These are phyloP conservation scores for Metaphire vulgaris DNA, from an alignment of 1,140 invertebrate species.

Conservation along the genomic window DNA sequence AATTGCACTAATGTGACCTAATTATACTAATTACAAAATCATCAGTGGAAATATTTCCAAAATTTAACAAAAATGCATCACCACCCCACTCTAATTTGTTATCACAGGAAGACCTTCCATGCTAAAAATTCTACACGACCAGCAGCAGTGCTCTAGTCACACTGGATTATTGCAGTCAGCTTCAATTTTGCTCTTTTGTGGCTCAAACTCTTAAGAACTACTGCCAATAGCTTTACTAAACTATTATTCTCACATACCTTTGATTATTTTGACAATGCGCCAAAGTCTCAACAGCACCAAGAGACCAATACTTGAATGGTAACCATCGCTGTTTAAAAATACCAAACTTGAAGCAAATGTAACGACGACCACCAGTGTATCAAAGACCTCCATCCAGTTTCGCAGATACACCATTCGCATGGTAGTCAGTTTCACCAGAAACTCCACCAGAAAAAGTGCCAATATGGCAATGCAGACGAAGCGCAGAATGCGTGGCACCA, in stretches of 20 bases:
- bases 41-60: too few species aligned
- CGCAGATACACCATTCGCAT: conserved; percentile 47
- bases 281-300: conserved; percentile 48
- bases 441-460: conserved; percentile 48
- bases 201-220: too few species aligned
- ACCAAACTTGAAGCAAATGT: conserved; percentile 51
- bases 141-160: too few species aligned
- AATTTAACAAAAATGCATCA: too few species aligned
- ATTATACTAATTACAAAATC: too few species aligned
- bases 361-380: conserved; percentile 48
- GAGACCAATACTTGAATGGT: conserved; percentile 41
- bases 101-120: too few species aligned
- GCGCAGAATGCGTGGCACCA: conserved; percentile 41
- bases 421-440: conserved; percentile 44
- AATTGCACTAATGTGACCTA: too few species aligned
- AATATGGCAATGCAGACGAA: conserved; percentile 46
- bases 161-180: too few species aligned
- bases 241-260: conserved; percentile 47
- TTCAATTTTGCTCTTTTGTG: too few species aligned
- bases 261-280: conserved; percentile 47
- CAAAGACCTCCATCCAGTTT: conserved; percentile 51
- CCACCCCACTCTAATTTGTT: too few species aligned
- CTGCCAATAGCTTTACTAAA: too few species aligned
- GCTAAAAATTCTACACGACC: too few species aligned
- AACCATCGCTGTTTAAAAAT: conserved; percentile 39